Evolutionary conservation across 2,797 vertebrate genomes (phyloP).

Genomic region (Triplophysa bombifrons): DNA sequence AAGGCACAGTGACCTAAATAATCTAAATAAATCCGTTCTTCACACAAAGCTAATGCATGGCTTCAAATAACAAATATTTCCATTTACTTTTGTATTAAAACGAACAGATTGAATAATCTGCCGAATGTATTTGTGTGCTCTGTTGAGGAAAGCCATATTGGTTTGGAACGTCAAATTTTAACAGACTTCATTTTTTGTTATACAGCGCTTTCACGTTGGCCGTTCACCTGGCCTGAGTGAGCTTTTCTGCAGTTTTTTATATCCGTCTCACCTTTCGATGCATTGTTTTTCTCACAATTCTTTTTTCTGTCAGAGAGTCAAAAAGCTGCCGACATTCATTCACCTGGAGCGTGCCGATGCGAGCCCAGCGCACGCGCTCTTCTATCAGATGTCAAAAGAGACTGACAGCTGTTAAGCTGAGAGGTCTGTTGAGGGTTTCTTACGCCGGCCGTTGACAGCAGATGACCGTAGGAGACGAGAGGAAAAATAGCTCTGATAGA

Average conservation of each 20-base stretch:
- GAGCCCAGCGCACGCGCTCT: not conserved
- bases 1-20: no score
- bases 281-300: not conserved
- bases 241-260: not conserved
- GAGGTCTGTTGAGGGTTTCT: not conserved
- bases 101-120: not conserved
- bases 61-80: not conserved
- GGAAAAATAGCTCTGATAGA: not conserved
- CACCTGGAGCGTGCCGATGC: conserved; percentile 26
- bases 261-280: conserved; percentile 1
- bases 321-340: conserved; percentile 27
- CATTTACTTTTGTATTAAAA: not conserved
- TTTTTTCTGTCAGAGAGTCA: conserved; percentile 8
- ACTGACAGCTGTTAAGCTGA: conserved; percentile 14
- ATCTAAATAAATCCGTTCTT: no score
- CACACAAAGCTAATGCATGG: not conserved
- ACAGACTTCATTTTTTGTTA: not conserved
- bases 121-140: not conserved
- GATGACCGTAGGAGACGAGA: conserved; percentile 29
- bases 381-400: conserved; percentile 14
- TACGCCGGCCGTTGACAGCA: not conserved
- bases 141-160: not conserved
- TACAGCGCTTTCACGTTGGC: not conserved
- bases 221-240: not conserved
- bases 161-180: not conserved